phyloP scores from a whole-genome alignment of 2,888 invertebrate genomes.

The Rhamphomyia laevipes region DNA sequence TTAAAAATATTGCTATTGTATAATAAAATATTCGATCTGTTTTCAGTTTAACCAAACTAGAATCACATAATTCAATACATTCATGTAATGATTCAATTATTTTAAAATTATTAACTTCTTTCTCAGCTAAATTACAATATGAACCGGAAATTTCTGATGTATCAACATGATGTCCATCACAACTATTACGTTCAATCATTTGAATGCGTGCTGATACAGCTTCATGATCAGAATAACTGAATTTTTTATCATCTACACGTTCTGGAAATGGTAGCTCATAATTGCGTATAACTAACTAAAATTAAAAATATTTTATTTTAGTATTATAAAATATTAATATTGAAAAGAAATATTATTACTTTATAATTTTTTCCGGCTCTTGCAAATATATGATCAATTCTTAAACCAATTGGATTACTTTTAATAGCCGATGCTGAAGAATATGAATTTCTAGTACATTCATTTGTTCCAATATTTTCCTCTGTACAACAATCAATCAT shows the following conservation, averaged over 20 bases:
- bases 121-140: neutral
- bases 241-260: slow-evolving; percentile 55
- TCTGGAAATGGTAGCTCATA: slow-evolving; percentile 62
- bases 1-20: slow-evolving; percentile 25
- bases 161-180: neutral
- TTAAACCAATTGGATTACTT: slow-evolving; percentile 58
- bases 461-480: slow-evolving; percentile 56
- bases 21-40: slow-evolving; percentile 32
- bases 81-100: slow-evolving; percentile 22
- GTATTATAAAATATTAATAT: too few relatives aligned
- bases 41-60: slow-evolving; percentile 28
- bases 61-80: slow-evolving; percentile 29
- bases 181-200: slow-evolving; percentile 4
- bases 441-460: slow-evolving; percentile 73
- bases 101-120: slow-evolving; percentile 14
- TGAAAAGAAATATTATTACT: slow-evolving; percentile 3
- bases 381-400: slow-evolving; percentile 88
- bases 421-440: slow-evolving; percentile 43
- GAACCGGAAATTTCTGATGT: neutral
- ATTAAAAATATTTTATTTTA: neutral
- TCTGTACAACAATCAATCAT: slow-evolving; percentile 40
- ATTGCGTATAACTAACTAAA: slow-evolving; percentile 39
- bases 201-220: slow-evolving; percentile 54
- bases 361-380: slow-evolving; percentile 27
- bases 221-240: slow-evolving; percentile 86